Percentiles rank a stretch among this genome's conserved stretches.
Evolutionary conservation across 1,140 invertebrate species (phyloP).

Genomic region (Pseudomyrmex pallidus): DNA sequence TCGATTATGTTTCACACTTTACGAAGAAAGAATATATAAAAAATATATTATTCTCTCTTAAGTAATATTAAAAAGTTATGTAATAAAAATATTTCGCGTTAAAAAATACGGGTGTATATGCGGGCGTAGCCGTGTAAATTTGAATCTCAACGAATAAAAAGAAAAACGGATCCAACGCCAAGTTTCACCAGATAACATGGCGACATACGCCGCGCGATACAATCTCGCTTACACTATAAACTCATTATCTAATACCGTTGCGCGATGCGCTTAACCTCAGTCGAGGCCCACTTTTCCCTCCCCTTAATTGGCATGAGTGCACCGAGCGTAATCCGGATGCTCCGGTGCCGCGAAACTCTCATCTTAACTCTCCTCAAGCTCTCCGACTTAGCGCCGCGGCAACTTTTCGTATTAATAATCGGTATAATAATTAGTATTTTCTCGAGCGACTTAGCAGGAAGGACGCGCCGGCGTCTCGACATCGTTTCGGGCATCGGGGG

Average conservation of each 20-base stretch:
- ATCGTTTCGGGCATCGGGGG: constrained; percentile 57
- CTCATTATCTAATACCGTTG: constrained; percentile 30
- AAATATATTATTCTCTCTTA: too few relatives aligned
- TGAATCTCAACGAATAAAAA: background rate
- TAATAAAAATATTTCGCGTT: too few relatives aligned
- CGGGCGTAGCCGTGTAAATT: background rate
- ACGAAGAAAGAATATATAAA: too few relatives aligned
- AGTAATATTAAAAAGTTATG: too few relatives aligned
- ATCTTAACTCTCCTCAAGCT: constrained; percentile 31
- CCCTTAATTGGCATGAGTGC: constrained; percentile 12
- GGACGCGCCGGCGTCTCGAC: constrained; percentile 71
- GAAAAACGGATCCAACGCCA: background rate
- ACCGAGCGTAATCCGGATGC: constrained; percentile 47
- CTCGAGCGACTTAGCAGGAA: constrained; percentile 84
- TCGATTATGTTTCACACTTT: background rate
- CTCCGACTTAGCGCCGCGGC: constrained; percentile 51
- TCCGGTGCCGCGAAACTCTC: constrained; percentile 49
- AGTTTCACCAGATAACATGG: background rate
- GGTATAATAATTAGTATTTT: constrained; percentile 86
- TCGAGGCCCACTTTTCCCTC: constrained; percentile 26
- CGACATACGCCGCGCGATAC: background rate
- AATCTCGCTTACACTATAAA: constrained; percentile 14
- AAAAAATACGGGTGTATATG: too few relatives aligned
- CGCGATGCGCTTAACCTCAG: constrained; percentile 4
- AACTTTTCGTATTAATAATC: constrained; percentile 86